Conservation (phyloP, 2,888 invertebrate species). For the Volucella bombylans region DNA sequence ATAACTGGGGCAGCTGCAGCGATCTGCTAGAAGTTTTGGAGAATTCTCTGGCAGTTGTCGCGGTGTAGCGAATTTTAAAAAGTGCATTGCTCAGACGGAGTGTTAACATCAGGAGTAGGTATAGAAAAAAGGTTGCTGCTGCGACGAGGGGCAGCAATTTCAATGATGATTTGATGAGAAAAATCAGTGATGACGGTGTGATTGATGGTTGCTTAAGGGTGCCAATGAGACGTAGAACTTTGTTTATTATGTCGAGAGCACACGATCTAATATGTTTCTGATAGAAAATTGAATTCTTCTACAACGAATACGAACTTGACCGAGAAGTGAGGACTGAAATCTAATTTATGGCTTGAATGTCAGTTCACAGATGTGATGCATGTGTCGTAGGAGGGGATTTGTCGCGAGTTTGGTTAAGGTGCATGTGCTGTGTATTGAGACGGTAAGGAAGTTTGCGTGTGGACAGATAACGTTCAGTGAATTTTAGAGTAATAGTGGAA, state of each 20-base stretch:
- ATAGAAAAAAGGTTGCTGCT: background rate
- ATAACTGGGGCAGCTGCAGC: conserved; percentile 80
- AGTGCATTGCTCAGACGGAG: conserved; percentile 75
- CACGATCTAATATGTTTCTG: conserved; percentile 8
- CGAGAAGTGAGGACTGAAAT: conserved; percentile 1
- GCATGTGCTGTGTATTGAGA: background rate
- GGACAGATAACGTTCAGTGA: too few species aligned
- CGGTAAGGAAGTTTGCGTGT: background rate
- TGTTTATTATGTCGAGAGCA: too few species aligned
- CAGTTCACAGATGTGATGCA: conserved; percentile 11
- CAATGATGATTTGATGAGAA: conserved; percentile 18
- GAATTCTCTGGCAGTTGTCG: conserved; percentile 76
- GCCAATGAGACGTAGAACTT: background rate
- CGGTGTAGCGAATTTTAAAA: conserved; percentile 76
- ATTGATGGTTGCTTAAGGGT: background rate
- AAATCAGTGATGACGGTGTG: background rate
- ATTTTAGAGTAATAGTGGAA: too few species aligned
- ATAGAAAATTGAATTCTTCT: conserved; percentile 3
- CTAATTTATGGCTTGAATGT: conserved; percentile 19
- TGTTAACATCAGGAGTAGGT: conserved; percentile 75
- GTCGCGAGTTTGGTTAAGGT: conserved; percentile 13
- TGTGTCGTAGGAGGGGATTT: conserved; percentile 17
- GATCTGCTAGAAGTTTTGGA: conserved; percentile 76
- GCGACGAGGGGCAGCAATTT: background rate
- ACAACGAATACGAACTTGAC: background rate